Percentiles rank a stretch among this genome's conserved stretches.
Conservation (phyloP, 2,113 vertebrate species). For the Oryzias celebensis region DNA sequence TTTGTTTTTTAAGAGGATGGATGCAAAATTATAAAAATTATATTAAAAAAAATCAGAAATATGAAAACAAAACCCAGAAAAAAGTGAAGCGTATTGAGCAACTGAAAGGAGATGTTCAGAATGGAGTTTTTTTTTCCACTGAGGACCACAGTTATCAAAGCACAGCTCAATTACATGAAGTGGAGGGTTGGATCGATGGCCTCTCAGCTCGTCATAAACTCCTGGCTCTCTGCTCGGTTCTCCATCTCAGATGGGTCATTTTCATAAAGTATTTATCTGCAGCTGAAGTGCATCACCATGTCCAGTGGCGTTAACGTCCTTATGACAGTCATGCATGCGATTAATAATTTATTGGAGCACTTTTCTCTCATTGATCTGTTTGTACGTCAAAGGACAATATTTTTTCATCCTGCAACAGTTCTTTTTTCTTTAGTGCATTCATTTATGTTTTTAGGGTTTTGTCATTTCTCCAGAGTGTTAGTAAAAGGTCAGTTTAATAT, state of each 20-base stretch:
- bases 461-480: no score
- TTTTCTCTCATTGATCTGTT: slow-evolving; percentile 33
- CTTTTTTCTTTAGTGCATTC: neutral
- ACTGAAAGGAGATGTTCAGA: slow-evolving; percentile 14
- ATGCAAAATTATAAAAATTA: no score
- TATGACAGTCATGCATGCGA: slow-evolving; percentile 52
- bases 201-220: slow-evolving; percentile 42
- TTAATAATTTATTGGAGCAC: slow-evolving; percentile 71
- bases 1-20: no score
- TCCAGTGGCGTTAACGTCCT: slow-evolving; percentile 51
- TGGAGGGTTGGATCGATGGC: slow-evolving; percentile 64
- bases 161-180: slow-evolving; percentile 62
- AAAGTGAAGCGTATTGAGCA: neutral
- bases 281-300: slow-evolving; percentile 50
- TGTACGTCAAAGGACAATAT: slow-evolving; percentile 24
- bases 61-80: no score
- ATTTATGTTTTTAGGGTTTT: neutral
- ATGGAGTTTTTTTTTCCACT: slow-evolving; percentile 44
- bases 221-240: slow-evolving; percentile 17
- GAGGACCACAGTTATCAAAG: slow-evolving; percentile 44
- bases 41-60: no score
- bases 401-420: slow-evolving; percentile 1
- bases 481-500: no score
- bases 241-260: slow-evolving; percentile 62
- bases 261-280: slow-evolving; percentile 78